Conservation (phyloP, 2,888 invertebrate species). For the Erebia aethiops region DNA sequence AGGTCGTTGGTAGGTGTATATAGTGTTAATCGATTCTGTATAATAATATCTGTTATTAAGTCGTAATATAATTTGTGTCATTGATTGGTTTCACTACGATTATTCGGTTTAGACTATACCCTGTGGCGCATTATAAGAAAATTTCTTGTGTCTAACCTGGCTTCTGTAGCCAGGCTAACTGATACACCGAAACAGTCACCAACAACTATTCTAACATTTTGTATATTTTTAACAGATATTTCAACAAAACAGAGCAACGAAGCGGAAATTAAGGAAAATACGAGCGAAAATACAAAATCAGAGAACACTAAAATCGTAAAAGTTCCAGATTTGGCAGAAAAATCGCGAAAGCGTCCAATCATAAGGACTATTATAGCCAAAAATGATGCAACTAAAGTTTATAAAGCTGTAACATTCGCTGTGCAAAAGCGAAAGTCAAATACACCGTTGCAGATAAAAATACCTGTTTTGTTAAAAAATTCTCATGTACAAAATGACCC, state of each 20-base stretch:
- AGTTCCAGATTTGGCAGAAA: background rate
- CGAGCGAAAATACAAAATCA: background rate
- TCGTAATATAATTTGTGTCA: too few species aligned
- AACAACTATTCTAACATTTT: background rate
- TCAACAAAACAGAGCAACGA: background rate
- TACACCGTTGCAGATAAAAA: slow-evolving; percentile 49
- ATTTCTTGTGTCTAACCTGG: too few species aligned
- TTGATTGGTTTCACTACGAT: too few species aligned
- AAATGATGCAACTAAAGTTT: slow-evolving; percentile 47
- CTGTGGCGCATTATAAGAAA: too few species aligned
- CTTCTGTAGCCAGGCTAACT: too few species aligned
- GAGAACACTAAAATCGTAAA: background rate
- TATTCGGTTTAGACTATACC: too few species aligned
- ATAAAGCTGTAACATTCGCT: slow-evolving; percentile 61
- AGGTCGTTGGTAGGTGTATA: too few species aligned
- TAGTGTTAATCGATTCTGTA: too few species aligned
- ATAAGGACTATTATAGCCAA: slow-evolving; percentile 54
- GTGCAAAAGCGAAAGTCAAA: slow-evolving; percentile 46
- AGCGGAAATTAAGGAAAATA: background rate
- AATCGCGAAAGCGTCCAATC: slow-evolving; percentile 42
- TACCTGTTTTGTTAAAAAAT: slow-evolving; percentile 45
- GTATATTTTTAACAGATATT: slow-evolving; percentile 7
- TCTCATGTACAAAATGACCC: slow-evolving; percentile 36
- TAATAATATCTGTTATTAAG: too few species aligned
- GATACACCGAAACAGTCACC: background rate